These are phyloP conservation scores for Melozone crissalis DNA, from an alignment of 2,113 vertebrate genomes.

Conservation along the genomic window DNA sequence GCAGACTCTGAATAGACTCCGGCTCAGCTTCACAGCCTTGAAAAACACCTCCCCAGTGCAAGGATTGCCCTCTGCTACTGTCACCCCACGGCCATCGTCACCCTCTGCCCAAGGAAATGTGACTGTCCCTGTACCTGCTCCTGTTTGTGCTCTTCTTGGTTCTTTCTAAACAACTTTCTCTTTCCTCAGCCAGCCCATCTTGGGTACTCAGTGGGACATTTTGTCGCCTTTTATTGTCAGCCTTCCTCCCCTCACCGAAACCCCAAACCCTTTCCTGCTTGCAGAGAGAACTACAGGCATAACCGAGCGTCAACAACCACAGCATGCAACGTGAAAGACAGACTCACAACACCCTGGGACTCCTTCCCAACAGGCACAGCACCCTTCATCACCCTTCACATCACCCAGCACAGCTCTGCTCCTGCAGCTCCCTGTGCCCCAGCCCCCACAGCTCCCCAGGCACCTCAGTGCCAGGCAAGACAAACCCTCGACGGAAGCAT, in stretches of 20 bases:
- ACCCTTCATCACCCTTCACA: too few relatives aligned
- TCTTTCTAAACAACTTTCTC: neutral
- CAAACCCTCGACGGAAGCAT: rapidly evolving
- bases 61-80: neutral
- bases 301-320: neutral
- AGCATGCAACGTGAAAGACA: neutral
- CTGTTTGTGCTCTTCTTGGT: neutral
- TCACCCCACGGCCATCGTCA: rapidly evolving
- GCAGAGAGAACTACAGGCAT: constrained; percentile 5
- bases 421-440: neutral
- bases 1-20: neutral
- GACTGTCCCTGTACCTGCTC: neutral
- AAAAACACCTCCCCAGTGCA: neutral
- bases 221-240: neutral
- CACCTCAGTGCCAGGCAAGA: neutral
- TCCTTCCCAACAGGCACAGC: neutral
- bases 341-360: neutral
- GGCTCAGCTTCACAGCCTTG: neutral
- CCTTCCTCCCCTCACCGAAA: constrained; percentile 7
- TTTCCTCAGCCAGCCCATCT: neutral
- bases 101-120: neutral
- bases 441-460: rapidly evolving
- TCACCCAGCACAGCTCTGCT: neutral
- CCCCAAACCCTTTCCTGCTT: constrained; percentile 48
- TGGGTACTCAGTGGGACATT: neutral